Evolutionary conservation across 2,888 invertebrate genomes (phyloP).

Genomic region (Drosophila meridiana): DNA sequence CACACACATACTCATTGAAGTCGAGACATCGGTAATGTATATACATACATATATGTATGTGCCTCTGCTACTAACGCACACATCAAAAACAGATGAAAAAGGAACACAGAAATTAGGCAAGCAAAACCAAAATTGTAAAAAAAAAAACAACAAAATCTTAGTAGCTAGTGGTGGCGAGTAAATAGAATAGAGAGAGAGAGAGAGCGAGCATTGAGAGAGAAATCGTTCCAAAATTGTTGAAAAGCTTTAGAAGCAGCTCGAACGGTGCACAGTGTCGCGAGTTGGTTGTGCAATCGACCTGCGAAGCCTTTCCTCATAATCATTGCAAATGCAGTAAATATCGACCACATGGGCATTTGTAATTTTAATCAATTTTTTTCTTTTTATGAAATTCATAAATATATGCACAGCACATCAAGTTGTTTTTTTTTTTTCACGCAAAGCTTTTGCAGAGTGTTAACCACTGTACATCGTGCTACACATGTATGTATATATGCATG

Average conservation of each 20-base stretch:
- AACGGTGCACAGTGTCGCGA: slow-evolving; percentile 14
- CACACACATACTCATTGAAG: neutral
- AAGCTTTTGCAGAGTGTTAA: neutral
- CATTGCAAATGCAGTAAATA: neutral
- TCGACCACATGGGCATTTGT: neutral
- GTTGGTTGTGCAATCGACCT: neutral
- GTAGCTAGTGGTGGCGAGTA: slow-evolving; percentile 21
- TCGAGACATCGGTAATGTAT: neutral
- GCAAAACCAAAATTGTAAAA: slow-evolving; percentile 59
- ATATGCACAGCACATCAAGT: neutral
- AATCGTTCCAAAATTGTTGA: slow-evolving; percentile 21
- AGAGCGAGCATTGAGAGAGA: slow-evolving; percentile 11
- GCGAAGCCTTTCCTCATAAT: no score
- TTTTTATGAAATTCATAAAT: neutral
- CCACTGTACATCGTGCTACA: slow-evolving; percentile 10
- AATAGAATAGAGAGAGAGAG: slow-evolving; percentile 7
- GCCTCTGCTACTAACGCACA: neutral
- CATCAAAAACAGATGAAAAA: slow-evolving; percentile 19
- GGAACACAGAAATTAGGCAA: slow-evolving; percentile 34
- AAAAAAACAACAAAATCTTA: slow-evolving; percentile 41
- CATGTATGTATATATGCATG: neutral
- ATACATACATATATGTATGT: no score
- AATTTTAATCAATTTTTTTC: neutral
- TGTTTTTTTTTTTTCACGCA: neutral
- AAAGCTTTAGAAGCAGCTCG: slow-evolving; percentile 12